Conservation (phyloP, 2,113 vertebrate genomes). For the Serinus canaria region DNA sequence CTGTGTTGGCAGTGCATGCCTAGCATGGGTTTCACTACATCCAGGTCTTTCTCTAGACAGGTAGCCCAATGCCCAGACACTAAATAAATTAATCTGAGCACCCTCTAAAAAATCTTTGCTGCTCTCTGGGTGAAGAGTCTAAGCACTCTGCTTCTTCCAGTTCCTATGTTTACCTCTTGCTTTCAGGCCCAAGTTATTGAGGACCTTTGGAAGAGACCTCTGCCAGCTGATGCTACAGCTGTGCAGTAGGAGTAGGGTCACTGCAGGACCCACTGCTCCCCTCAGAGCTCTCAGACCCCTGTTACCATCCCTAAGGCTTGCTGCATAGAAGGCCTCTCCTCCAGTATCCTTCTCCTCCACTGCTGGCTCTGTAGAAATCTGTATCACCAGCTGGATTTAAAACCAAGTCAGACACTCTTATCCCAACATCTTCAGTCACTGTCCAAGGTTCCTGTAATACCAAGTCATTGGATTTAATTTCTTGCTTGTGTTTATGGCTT, state of each 20-base stretch:
- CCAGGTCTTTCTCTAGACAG: background rate
- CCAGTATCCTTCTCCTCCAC: background rate
- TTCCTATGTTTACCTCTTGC: background rate
- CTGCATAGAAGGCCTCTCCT: background rate
- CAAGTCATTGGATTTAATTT: fast-evolving
- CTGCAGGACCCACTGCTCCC: background rate
- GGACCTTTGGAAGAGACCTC: background rate
- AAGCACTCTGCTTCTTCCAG: background rate
- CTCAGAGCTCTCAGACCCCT: background rate
- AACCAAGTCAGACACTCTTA: background rate
- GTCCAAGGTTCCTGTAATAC: background rate
- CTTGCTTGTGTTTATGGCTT: background rate
- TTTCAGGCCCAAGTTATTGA: background rate
- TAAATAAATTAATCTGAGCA: background rate
- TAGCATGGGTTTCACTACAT: background rate
- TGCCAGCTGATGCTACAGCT: background rate
- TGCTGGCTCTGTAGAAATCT: background rate
- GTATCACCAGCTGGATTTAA: background rate
- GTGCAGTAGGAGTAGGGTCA: background rate
- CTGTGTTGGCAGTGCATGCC: background rate
- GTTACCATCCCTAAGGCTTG: background rate
- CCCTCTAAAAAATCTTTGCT: background rate
- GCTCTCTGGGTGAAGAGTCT: background rate
- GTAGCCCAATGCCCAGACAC: background rate
- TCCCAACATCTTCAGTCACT: no score